These are phyloP conservation scores for Rotaria macrura DNA, from an alignment of 2,888 invertebrate genomes.

Conservation along the genomic window DNA sequence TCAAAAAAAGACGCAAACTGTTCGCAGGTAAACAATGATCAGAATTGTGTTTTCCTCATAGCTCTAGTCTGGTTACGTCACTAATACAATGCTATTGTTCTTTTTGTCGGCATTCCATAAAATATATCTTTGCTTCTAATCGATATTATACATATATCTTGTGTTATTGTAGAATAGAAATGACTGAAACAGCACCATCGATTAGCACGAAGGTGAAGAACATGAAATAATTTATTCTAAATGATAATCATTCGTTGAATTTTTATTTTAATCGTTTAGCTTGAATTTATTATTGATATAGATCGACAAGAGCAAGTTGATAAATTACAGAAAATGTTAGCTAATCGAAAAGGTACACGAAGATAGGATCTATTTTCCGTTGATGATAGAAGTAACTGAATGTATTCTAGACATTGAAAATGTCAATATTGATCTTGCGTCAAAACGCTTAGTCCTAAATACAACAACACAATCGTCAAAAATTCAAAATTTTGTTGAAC, in stretches of 20 bases:
- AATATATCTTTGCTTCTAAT: background rate
- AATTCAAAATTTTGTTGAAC: conserved; percentile 54
- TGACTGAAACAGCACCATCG: background rate
- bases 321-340: background rate
- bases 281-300: background rate
- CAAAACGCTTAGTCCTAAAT: conserved; percentile 62
- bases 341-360: background rate
- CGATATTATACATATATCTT: background rate
- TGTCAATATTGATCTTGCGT: conserved; percentile 55
- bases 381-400: background rate
- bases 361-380: background rate
- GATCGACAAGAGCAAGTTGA: background rate
- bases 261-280: background rate
- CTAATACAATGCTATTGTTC: background rate
- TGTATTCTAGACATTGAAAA: conserved; percentile 51
- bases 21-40: too few relatives aligned
- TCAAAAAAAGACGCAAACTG: too few relatives aligned
- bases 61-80: too few relatives aligned
- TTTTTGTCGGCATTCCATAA: background rate
- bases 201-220: background rate
- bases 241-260: too few relatives aligned
- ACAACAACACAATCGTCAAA: conserved; percentile 58
- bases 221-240: too few relatives aligned
- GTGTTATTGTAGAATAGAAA: background rate
- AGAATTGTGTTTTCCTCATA: too few relatives aligned